Percentiles rank a stretch among this genome's conserved stretches.
Conservation (phyloP, 2,888 invertebrate genomes). For the Frankliniella intonsa region DNA sequence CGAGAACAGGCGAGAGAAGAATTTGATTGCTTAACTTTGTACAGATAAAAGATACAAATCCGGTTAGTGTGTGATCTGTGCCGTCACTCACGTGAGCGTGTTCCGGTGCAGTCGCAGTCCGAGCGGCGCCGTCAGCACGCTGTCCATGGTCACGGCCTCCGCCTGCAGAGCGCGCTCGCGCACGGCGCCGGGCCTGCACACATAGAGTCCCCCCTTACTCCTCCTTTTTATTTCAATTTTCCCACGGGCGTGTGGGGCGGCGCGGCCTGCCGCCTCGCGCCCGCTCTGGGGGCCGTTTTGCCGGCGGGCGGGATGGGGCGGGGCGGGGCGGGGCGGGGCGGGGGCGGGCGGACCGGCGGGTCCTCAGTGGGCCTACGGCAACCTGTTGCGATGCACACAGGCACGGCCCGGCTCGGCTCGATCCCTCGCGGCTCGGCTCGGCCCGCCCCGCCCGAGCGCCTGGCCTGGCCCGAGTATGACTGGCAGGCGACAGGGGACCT, state of each 20-base stretch:
- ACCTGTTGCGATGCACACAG: slow-evolving; percentile 12
- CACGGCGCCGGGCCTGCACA: background rate
- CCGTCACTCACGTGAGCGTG: slow-evolving; percentile 1
- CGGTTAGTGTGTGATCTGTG: too few relatives aligned
- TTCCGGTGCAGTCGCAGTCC: slow-evolving; percentile 11
- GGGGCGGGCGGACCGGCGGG: background rate
- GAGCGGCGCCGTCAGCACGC: slow-evolving; percentile 18
- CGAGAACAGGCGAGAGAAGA: background rate
- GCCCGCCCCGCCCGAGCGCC: background rate
- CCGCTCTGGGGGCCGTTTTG: slow-evolving; percentile 17
- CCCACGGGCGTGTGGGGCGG: background rate
- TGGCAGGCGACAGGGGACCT: slow-evolving; percentile 25
- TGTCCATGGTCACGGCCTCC: slow-evolving; percentile 16
- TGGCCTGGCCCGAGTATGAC: background rate
- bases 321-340: slow-evolving; percentile 4
- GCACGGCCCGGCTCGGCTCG: background rate
- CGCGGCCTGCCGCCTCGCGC: background rate
- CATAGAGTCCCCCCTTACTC: background rate
- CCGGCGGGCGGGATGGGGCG: background rate
- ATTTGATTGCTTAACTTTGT: too few relatives aligned
- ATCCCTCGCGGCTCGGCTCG: background rate
- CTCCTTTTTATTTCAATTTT: background rate
- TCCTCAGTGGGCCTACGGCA: background rate
- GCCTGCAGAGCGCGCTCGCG: too few relatives aligned
- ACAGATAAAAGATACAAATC: too few relatives aligned